phyloP scores from a whole-genome alignment of 2,888 invertebrate species.

The Amphipoea oculea region DNA sequence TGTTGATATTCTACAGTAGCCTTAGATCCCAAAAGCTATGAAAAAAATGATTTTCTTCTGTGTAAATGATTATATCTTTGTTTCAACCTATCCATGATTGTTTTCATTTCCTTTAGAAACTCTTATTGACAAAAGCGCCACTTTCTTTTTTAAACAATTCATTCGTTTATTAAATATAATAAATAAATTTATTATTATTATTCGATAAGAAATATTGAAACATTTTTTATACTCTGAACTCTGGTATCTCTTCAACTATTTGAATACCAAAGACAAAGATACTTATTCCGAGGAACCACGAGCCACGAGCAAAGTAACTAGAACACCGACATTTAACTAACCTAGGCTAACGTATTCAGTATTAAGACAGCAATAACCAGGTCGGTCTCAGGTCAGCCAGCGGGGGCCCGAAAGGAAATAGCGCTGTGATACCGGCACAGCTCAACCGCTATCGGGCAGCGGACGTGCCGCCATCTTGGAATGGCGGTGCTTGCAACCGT shows the following conservation, averaged over 20 bases:
- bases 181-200: no score
- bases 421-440: constrained; percentile 39
- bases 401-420: constrained; percentile 46
- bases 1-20: no score
- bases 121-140: no score
- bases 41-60: no score
- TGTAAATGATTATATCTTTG: no score
- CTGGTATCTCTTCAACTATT: background rate
- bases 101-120: no score
- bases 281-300: background rate
- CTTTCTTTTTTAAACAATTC: no score
- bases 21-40: no score
- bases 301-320: constrained; percentile 16
- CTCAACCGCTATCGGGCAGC: constrained; percentile 32
- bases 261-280: background rate
- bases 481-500: constrained; percentile 3
- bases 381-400: constrained; percentile 46
- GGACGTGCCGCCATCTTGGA: constrained; percentile 42
- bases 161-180: no score
- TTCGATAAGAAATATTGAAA: no score
- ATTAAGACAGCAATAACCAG: constrained; percentile 33
- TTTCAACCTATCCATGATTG: no score
- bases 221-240: background rate
- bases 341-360: constrained; percentile 36
- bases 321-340: constrained; percentile 20